phyloP scores from a whole-genome alignment of 2,113 vertebrate genomes.

The Ceratotherium simum region DNA sequence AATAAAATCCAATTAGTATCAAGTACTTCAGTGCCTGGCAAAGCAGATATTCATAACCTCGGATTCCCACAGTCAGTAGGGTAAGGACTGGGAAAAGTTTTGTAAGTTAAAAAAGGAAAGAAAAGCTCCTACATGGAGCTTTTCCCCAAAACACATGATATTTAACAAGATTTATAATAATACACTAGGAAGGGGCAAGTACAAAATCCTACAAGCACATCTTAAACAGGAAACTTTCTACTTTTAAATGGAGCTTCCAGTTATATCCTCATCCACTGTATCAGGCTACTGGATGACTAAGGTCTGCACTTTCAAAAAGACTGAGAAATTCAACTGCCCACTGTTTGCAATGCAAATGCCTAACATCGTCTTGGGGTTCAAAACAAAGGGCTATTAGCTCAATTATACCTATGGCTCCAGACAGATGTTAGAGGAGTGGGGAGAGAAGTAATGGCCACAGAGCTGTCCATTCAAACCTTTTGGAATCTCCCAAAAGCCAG shows the following conservation, averaged over 20 bases:
- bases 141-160: background rate
- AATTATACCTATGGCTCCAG: background rate
- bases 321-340: background rate
- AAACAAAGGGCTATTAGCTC: background rate
- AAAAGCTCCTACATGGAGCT: background rate
- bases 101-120: background rate
- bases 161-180: background rate
- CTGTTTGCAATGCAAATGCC: background rate
- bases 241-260: background rate
- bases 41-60: conserved; percentile 25
- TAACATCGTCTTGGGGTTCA: background rate
- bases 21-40: background rate
- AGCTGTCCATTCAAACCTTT: background rate
- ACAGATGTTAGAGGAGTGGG: background rate
- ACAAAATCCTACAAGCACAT: background rate
- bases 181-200: background rate
- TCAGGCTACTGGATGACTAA: background rate
- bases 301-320: background rate
- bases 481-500: background rate
- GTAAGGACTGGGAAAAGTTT: background rate
- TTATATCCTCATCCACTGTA: background rate
- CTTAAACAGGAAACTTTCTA: conserved; percentile 14
- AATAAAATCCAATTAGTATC: conserved; percentile 22
- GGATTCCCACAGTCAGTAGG: background rate
- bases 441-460: background rate